Base-by-base conservation (phyloP, 2,113 vertebrate species). In the Noctilio leporinus region DNA sequence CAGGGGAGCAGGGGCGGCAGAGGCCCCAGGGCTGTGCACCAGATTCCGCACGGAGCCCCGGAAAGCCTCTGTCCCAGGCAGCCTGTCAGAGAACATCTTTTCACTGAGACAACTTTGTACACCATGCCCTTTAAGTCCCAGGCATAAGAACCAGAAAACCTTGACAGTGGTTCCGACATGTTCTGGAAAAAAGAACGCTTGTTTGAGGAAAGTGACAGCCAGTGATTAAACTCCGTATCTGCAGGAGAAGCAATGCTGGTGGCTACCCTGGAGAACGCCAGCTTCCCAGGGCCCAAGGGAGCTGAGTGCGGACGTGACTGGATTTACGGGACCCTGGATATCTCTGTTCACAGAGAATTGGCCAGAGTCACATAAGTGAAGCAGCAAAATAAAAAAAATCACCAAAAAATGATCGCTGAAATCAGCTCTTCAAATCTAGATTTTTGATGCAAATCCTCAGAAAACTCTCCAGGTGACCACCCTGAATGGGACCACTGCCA, bases 151-250 rank as follows among this genome's bases (percentile, higher is more conserved):
- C 47, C 76, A 69, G 62, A 69, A 81, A 87, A 72, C 49, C 45
- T n/a, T 76, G 59, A 64, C 33, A 55, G 1, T 28, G 35, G 33
- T 86, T 86, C 62, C 89, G 45, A 30, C 9, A 12, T 17, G 35
- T 51, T 85, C 59, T 38, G 17, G 12, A 87, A 20, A 78, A 92
- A 88, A 91, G 11, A 40, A 76, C 64, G 43, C 11, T 45, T 81
- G n/a, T 69, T 33, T 62, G 33, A 85, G 84, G 62, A 43, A 77
- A 35, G 45, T 16, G 65, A 35, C 0, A 77, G 57, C 10, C 38
- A 69, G 28, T 20, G 69, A 91, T 30, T n/a, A 59, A 47, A 77
- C 51, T 45, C 9, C 10, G 28, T 17, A n/a, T 67, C 59, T 93
- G 64, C 49, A 72, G 70, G 17, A n/a, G 57, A 80, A 87, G 47